phyloP scores from a whole-genome alignment of 2,797 vertebrate genomes.

The Aplochiton taeniatus region DNA sequence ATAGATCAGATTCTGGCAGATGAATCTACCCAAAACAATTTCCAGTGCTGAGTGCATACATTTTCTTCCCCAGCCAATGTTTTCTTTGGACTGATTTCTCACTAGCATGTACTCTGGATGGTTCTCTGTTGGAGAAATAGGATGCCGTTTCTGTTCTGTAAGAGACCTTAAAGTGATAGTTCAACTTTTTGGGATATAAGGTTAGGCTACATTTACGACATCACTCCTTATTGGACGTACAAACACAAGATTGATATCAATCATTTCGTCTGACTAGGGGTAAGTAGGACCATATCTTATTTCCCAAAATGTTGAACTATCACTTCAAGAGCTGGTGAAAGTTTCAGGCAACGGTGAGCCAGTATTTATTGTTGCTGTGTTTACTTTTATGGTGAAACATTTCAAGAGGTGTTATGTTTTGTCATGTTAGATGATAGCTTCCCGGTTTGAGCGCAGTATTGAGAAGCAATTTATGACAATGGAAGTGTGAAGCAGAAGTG shows the following conservation, averaged over 20 bases:
- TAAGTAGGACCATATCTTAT: too few species aligned
- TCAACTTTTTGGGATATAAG: too few species aligned
- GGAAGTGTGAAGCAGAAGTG: slow-evolving; percentile 14
- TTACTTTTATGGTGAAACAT: slow-evolving; percentile 3
- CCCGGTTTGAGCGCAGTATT: slow-evolving; percentile 56
- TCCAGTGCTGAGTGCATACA: slow-evolving; percentile 8
- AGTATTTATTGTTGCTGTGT: not conserved
- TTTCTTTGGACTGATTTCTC: slow-evolving; percentile 22
- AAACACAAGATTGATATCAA: too few species aligned
- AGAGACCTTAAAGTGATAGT: too few species aligned
- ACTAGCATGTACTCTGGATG: slow-evolving; percentile 22
- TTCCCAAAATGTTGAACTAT: too few species aligned
- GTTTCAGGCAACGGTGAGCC: too few species aligned
- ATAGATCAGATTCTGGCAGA: slow-evolving; percentile 16
- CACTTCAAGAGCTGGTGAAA: too few species aligned
- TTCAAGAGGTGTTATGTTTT: not conserved
- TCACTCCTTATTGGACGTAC: too few species aligned
- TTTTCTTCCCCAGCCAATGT: slow-evolving; percentile 28
- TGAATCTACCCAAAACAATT: slow-evolving; percentile 19
- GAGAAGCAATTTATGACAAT: slow-evolving; percentile 27
- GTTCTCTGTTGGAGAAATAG: slow-evolving; percentile 26
- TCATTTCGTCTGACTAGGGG: too few species aligned
- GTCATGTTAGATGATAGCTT: slow-evolving; percentile 19
- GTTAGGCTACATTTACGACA: too few species aligned
- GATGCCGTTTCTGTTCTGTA: too few species aligned